phyloP scores from a whole-genome alignment of 2,797 vertebrate genomes.

The Urocyon cinereoargenteus region DNA sequence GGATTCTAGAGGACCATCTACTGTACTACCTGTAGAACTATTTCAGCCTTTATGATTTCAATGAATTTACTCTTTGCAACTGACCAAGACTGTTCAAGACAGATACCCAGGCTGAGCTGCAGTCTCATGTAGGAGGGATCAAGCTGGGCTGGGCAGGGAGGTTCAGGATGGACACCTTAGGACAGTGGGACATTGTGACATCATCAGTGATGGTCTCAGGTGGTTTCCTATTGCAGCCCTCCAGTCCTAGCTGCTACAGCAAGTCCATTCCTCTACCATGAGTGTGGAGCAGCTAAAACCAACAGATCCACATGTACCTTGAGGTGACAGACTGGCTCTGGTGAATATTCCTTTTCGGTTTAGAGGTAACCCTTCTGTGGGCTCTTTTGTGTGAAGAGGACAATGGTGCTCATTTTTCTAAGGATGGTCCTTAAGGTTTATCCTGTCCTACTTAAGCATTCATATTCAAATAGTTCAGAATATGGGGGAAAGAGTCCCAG shows the following conservation, averaged over 20 bases:
- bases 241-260: conserved; percentile 39
- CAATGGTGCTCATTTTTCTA: conserved; percentile 18
- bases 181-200: conserved; percentile 79
- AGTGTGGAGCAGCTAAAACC: conserved; percentile 75
- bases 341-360: conserved; percentile 72
- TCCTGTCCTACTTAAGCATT: conserved; percentile 55
- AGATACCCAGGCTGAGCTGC: neutral
- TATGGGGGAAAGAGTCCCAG: conserved; percentile 21
- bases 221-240: conserved; percentile 6
- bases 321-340: conserved; percentile 84
- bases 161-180: neutral
- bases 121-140: neutral
- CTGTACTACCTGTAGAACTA: neutral
- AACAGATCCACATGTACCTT: conserved; percentile 76
- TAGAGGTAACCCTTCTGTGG: conserved; percentile 36
- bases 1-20: neutral
- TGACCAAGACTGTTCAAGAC: neutral
- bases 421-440: neutral
- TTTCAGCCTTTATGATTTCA: neutral
- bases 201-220: conserved; percentile 68
- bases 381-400: neutral
- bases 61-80: neutral
- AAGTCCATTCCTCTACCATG: conserved; percentile 80
- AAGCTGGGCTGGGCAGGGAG: neutral
- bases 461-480: conserved; percentile 60